These are phyloP conservation scores for Drosophila ambigua DNA, from an alignment of 1,140 invertebrate genomes.

Conservation along the genomic window DNA sequence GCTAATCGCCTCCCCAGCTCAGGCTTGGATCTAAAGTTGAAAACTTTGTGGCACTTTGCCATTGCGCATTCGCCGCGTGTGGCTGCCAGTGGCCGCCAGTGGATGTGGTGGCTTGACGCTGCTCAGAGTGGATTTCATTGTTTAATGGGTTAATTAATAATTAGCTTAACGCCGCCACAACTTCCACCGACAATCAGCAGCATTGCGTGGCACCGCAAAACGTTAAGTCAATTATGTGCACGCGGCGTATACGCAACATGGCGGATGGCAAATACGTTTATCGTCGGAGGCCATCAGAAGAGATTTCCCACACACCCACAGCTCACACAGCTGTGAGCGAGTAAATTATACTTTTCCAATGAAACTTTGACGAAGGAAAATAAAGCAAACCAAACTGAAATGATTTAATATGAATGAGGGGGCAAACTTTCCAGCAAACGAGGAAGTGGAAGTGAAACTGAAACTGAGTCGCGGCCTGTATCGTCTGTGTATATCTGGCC, in stretches of 20 bases:
- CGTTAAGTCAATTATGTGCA: conserved; percentile 67
- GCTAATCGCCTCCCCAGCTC: conserved; percentile 30
- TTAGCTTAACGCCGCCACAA: conserved; percentile 55
- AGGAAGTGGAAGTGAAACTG: no score
- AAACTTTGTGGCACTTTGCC: conserved; percentile 21
- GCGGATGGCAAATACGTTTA: conserved; percentile 36
- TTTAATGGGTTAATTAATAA: conserved; percentile 77
- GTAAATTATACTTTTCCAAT: no score
- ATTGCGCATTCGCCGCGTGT: conserved; percentile 59
- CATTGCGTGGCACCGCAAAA: conserved; percentile 47
- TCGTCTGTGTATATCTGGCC: conserved; percentile 17
- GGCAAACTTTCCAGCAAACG: no score
- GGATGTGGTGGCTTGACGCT: conserved; percentile 8
- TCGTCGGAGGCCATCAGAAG: conserved; percentile 18
- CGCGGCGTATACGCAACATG: conserved; percentile 59
- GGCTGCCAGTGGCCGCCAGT: conserved; percentile 31
- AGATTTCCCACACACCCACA: conserved; percentile 24
- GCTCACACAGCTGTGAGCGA: not conserved
- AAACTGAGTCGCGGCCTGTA: not conserved
- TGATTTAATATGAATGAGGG: no score
- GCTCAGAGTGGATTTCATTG: conserved; percentile 59
- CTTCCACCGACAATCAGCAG: conserved; percentile 50
- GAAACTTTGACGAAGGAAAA: no score
- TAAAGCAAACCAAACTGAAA: no score
- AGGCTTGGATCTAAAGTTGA: conserved; percentile 1